Evolutionary conservation across 1,140 invertebrate species (phyloP).

Genomic region (Mactra quadrangularis): DNA sequence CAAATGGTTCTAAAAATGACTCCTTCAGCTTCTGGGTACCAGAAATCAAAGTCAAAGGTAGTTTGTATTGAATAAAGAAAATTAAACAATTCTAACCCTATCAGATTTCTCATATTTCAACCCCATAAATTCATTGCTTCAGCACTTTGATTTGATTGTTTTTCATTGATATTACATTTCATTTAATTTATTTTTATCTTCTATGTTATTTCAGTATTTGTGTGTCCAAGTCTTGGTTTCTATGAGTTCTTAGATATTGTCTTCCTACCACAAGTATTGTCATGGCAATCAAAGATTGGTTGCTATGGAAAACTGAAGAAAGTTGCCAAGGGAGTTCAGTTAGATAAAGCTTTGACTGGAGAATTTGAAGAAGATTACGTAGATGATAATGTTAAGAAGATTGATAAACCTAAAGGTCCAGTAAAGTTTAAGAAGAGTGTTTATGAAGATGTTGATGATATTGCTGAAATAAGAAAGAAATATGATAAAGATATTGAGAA

Average conservation of each 20-base stretch:
- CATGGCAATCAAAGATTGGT: conserved; percentile 69
- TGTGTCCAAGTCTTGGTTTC: conserved; percentile 68
- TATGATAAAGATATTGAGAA: not conserved
- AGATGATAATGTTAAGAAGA: not conserved
- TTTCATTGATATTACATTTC: no score
- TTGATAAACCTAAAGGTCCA: not conserved
- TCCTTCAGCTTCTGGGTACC: no score
- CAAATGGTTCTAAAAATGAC: no score
- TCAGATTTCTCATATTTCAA: no score
- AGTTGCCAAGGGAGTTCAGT: not conserved
- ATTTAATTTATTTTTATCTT: conserved; percentile 1
- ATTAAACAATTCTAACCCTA: no score
- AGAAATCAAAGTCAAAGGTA: no score
- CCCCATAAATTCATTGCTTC: no score
- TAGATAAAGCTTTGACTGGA: conserved; percentile 12
- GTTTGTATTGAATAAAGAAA: no score
- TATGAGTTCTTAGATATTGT: conserved; percentile 65
- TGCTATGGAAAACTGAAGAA: conserved; percentile 68
- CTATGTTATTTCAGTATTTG: conserved; percentile 64
- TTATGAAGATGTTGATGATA: conserved; percentile 5
- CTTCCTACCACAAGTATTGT: conserved; percentile 64
- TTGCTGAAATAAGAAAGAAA: not conserved
- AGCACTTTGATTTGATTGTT: no score
- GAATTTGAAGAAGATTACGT: conserved; percentile 25
- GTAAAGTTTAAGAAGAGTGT: conserved; percentile 1